These are phyloP conservation scores for Platorchestia sp. DNA, from an alignment of 1,140 invertebrate genomes.

Conservation along the genomic window DNA sequence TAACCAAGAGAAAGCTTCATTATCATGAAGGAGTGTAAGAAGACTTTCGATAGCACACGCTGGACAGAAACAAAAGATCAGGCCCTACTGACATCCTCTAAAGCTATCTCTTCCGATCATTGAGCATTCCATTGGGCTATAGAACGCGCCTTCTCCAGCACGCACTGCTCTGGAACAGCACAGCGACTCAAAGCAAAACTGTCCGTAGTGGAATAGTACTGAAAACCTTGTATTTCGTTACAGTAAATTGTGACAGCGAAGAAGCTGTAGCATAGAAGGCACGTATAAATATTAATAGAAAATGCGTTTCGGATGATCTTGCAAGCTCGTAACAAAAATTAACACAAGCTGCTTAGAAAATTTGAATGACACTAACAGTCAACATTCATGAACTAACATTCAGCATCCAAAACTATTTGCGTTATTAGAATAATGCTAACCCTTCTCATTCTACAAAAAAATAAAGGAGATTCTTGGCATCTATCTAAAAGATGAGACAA, in stretches of 20 bases:
- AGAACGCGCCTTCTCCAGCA: not conserved
- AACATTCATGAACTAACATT: not conserved
- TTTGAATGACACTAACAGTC: not conserved
- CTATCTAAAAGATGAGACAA: not conserved
- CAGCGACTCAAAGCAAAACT: too few species aligned
- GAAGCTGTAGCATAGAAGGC: not conserved
- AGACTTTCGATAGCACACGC: not conserved
- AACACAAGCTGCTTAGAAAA: not conserved
- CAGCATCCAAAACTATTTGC: not conserved
- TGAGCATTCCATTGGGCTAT: not conserved
- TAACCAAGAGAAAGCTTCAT: not conserved
- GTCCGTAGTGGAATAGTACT: not conserved
- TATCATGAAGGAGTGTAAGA: not conserved
- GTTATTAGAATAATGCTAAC: not conserved
- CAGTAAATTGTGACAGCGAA: not conserved
- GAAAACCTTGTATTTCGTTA: not conserved
- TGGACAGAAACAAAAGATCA: conserved; percentile 32
- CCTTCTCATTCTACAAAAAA: not conserved
- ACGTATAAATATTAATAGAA: not conserved
- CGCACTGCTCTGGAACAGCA: not conserved
- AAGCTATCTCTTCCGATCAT: not conserved
- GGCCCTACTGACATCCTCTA: not conserved
- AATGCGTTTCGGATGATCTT: not conserved
- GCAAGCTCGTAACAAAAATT: not conserved
- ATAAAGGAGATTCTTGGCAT: not conserved